A percentile compares a stretch with the other conserved stretches of the same genome.
phyloP scores from a whole-genome alignment of 2,113 vertebrate genomes.

The Meleagris gallopavo region DNA sequence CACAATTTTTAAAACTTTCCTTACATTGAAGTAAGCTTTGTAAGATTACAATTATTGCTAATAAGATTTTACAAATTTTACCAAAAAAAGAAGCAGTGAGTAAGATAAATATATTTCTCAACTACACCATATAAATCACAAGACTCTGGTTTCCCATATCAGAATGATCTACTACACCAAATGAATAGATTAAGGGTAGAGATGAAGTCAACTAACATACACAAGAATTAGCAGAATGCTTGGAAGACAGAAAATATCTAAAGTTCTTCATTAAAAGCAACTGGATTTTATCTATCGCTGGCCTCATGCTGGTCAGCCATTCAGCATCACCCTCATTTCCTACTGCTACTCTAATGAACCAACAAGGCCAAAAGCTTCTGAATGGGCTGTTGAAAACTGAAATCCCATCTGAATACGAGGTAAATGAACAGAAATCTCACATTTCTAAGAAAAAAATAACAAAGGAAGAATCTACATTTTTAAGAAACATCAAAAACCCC shows the following conservation, averaged over 20 bases:
- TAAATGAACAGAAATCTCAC: not conserved
- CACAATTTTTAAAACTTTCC: not conserved
- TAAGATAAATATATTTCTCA: not conserved
- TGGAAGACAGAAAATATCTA: not conserved
- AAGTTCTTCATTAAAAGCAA: not conserved
- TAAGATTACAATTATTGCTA: not conserved
- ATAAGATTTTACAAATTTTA: not conserved
- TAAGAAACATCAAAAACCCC: fast-evolving
- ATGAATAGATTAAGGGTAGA: not conserved
- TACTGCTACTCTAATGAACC: not conserved
- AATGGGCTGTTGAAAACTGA: not conserved
- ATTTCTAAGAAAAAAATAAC: not conserved
- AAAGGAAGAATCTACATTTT: not conserved
- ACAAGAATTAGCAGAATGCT: not conserved
- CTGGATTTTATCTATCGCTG: not conserved
- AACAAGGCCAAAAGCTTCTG: not conserved
- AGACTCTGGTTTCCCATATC: not conserved
- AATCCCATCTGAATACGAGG: not conserved
- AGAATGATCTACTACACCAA: not conserved
- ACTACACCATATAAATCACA: not conserved
- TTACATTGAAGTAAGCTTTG: not conserved
- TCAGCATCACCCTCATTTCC: not conserved
- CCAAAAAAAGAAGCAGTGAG: not conserved
- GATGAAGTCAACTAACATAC: not conserved
- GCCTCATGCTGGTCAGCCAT: not conserved